These are phyloP conservation scores for Mirounga angustirostris DNA, from an alignment of 2,113 vertebrate species.

Conservation along the genomic window DNA sequence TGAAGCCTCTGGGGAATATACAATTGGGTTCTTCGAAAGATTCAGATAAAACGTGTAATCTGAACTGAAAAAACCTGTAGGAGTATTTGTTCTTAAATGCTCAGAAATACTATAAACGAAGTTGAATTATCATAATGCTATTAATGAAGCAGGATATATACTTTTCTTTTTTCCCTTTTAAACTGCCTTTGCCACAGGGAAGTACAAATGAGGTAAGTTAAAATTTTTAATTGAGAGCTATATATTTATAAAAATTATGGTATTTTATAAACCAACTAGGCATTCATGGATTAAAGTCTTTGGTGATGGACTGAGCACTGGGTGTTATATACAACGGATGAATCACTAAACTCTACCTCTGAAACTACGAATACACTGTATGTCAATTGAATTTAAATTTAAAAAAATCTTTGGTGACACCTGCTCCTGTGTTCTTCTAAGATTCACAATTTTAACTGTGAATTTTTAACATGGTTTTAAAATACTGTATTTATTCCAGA, in stretches of 20 bases:
- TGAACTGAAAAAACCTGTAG: conserved; percentile 54
- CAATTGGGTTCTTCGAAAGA: conserved; percentile 43
- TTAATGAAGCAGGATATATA: conserved; percentile 64
- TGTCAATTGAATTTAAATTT: background rate
- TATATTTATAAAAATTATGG: conserved; percentile 47
- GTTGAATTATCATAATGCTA: conserved; percentile 28
- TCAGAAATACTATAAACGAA: conserved; percentile 49
- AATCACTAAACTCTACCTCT: background rate
- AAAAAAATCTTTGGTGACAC: conserved; percentile 38
- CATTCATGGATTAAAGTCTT: conserved; percentile 54
- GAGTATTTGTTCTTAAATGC: conserved; percentile 54
- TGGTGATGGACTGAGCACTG: background rate
- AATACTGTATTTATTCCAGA: conserved; percentile 34
- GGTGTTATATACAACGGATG: background rate
- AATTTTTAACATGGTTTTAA: conserved; percentile 41
- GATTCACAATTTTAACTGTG: conserved; percentile 46
- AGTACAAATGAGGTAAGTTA: conserved; percentile 98
- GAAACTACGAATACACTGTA: background rate
- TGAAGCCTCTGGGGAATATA: conserved; percentile 18
- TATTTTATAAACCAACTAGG: conserved; percentile 39
- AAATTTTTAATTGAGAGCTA: conserved; percentile 66
- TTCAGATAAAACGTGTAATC: conserved; percentile 58
- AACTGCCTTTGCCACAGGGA: conserved; percentile 92
- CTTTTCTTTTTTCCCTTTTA: conserved; percentile 74
- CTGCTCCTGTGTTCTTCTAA: background rate